A percentile compares a stretch with the other conserved stretches of the same genome.
These are phyloP conservation scores for Drosophila grimshawi DNA, from an alignment of 1,140 invertebrate genomes.

Conservation along the genomic window DNA sequence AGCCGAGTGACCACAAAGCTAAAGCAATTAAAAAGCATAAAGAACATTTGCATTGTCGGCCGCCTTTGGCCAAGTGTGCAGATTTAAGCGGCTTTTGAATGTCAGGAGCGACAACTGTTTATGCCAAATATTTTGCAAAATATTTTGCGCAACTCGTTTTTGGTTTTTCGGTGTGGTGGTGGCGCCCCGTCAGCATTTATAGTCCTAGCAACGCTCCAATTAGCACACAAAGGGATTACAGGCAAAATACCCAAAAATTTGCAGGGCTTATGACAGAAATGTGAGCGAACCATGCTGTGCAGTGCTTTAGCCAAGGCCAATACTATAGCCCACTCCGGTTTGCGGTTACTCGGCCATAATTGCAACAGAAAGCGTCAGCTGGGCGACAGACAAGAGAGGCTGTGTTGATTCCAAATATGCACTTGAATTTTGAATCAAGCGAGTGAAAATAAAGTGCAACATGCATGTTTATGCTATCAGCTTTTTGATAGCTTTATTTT, in stretches of 20 bases:
- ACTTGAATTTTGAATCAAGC: slow-evolving; percentile 53
- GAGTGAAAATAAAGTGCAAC: slow-evolving; percentile 40
- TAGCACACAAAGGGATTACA: slow-evolving; percentile 79
- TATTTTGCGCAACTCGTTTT: slow-evolving; percentile 30
- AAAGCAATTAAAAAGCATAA: slow-evolving; percentile 66
- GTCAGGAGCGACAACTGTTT: slow-evolving; percentile 42
- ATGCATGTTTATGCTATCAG: slow-evolving; percentile 31
- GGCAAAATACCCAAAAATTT: slow-evolving; percentile 64
- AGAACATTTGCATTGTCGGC: slow-evolving; percentile 64
- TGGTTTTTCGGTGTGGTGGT: background rate
- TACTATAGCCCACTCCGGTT: background rate
- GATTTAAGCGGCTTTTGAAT: slow-evolving; percentile 64
- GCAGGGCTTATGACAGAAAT: slow-evolving; percentile 19
- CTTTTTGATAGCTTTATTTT: no score
- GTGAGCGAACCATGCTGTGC: background rate
- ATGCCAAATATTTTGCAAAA: slow-evolving; percentile 65
- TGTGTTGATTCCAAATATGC: slow-evolving; percentile 28
- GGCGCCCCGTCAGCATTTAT: slow-evolving; percentile 48
- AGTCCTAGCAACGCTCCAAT: slow-evolving; percentile 72
- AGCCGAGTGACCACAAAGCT: slow-evolving; percentile 33
- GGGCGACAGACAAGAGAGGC: background rate
- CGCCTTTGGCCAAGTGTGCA: slow-evolving; percentile 49
- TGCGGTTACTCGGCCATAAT: slow-evolving; percentile 64
- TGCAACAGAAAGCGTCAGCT: slow-evolving; percentile 29
- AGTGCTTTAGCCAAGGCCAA: slow-evolving; percentile 23